A percentile compares a stretch with the other conserved stretches of the same genome.
phyloP scores from a whole-genome alignment of 2,888 invertebrate genomes.

The Leucoma salicis region DNA sequence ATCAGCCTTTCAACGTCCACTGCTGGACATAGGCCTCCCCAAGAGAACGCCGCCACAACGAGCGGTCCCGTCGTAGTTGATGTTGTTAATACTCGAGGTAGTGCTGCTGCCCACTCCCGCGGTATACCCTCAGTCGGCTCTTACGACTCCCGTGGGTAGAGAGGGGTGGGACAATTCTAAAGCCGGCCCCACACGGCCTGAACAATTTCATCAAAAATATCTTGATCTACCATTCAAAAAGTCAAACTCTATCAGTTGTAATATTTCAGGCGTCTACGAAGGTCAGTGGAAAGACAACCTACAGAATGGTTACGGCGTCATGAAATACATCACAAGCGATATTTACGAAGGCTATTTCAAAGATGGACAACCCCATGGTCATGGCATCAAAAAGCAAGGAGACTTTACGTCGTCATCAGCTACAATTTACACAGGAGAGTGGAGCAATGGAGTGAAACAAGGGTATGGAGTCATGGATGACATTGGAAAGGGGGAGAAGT shows the following conservation, averaged over 20 bases:
- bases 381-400: constrained; percentile 91
- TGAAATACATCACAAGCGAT: constrained; percentile 89
- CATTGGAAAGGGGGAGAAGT: constrained; percentile 92
- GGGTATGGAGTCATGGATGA: constrained; percentile 96
- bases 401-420: constrained; percentile 88
- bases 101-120: too few species aligned
- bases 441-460: constrained; percentile 88
- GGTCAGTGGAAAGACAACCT: constrained; percentile 91
- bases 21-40: too few species aligned
- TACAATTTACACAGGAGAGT: constrained; percentile 94
- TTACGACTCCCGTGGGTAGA: too few species aligned
- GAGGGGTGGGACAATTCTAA: too few species aligned
- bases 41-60: too few species aligned
- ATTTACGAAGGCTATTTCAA: constrained; percentile 94
- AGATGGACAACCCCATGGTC: constrained; percentile 92
- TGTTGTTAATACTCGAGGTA: too few species aligned
- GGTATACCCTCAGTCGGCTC: too few species aligned
- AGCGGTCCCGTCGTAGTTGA: too few species aligned
- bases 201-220: too few species aligned
- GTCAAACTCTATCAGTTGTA: neutral
- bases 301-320: constrained; percentile 90
- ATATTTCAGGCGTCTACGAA: constrained; percentile 84
- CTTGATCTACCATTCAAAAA: neutral
- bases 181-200: too few species aligned
- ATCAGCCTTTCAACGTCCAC: too few species aligned